Evolutionary conservation across 2,113 vertebrate species (phyloP), one percentile per base, ranked within the genome.

Genomic region (Rhombomys opimus): DNA sequence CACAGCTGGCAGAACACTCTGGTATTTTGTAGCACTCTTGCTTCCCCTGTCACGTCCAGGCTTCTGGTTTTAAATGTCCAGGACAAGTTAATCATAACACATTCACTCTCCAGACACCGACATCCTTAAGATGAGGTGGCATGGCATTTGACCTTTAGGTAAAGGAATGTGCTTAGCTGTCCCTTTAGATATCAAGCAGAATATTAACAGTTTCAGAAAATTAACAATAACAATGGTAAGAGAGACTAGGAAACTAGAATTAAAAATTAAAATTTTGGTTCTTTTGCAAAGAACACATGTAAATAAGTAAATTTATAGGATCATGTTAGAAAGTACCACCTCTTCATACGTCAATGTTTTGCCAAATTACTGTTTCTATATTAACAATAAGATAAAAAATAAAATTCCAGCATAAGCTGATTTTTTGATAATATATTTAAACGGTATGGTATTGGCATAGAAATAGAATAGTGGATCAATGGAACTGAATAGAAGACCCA

Each of bases 21-120:
- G 0, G 15, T 81, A 95, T 93, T 84, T 54, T 93, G 0, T 2
- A 85, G 46, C 1, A 0, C 46, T 91, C 97, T 81, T 84, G 50
- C 8, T 81, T 96, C 97, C 41, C 94, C 91, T 59, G 35, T 88
- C 92, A 90, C 54, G 35, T 90, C 15, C 3, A 88, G 5, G 91
- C 68, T 91, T 89, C 54, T 89, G 87, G 75, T n/a, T 93, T 92
- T 87, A 27, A 90, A 32, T 82, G 70, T 30, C 8, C 8, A 46
- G 2, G n/a, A 92, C 68, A 84, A 12, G 0, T 0, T 86, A 4
- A 92, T 95, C n/a, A 20, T 0, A 73, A 77, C 87, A 86, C 25
- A 50, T 75, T 92, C 77, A 38, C 11, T 95, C 77, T 96, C 75
- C 52, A 90, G 59, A 78, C 25, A 5, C 46, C 50, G 12, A 32